A percentile compares a stretch with the other conserved stretches of the same genome.
Evolutionary conservation across 2,113 vertebrate species (phyloP).

Genomic region (Percina caprodes): DNA sequence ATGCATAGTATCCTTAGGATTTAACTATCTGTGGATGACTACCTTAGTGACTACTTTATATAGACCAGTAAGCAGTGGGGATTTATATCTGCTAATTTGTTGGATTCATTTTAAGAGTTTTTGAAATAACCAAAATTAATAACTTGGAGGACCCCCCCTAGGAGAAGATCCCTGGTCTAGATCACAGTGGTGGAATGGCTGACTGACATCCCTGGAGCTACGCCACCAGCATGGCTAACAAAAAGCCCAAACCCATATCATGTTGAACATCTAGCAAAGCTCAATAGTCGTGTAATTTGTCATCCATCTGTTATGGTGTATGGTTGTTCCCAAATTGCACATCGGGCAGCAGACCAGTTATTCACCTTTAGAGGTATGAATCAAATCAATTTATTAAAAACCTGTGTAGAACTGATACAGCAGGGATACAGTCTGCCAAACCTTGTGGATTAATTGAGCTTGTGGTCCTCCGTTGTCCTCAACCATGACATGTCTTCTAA

Average conservation of each 20-base stretch:
- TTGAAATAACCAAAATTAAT: too few species aligned
- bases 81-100: too few species aligned
- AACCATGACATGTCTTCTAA: constrained; percentile 11
- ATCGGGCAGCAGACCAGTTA: constrained; percentile 17
- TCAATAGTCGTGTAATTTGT: neutral
- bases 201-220: neutral
- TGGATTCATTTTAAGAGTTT: too few species aligned
- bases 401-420: constrained; percentile 35
- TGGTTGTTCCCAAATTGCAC: neutral
- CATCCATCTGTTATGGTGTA: neutral
- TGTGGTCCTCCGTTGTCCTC: constrained; percentile 11
- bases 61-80: too few species aligned
- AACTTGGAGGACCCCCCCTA: too few species aligned
- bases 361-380: constrained; percentile 40
- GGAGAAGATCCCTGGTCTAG: neutral
- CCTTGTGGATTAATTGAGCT: constrained; percentile 14
- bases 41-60: too few species aligned
- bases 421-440: constrained; percentile 42
- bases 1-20: too few species aligned
- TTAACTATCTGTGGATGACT: too few species aligned
- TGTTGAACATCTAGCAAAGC: neutral
- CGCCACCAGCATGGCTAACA: neutral
- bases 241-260: neutral
- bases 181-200: neutral
- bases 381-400: constrained; percentile 68